Evolutionary conservation across 2,797 vertebrate genomes (phyloP).

Genomic region (Acipenser ruthenus): DNA sequence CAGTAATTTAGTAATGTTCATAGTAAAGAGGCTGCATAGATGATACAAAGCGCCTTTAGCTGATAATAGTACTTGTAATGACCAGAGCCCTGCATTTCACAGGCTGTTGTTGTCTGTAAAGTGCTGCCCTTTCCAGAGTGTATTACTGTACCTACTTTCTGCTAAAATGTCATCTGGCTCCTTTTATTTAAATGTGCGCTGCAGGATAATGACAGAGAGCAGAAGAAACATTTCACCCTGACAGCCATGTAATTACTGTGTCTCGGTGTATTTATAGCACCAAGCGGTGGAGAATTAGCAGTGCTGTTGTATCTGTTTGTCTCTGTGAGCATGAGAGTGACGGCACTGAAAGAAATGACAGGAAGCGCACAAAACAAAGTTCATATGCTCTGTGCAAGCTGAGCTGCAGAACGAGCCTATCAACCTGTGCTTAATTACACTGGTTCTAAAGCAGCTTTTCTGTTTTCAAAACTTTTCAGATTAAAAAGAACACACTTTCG

Average conservation of each 20-base stretch:
- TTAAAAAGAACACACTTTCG: too few relatives aligned
- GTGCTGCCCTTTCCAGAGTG: slow-evolving; percentile 17
- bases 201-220: slow-evolving; percentile 33
- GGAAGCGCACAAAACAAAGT: too few relatives aligned
- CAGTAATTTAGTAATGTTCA: too few relatives aligned
- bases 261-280: slow-evolving; percentile 50
- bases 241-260: slow-evolving; percentile 48
- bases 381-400: too few relatives aligned
- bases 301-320: slow-evolving; percentile 18
- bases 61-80: too few relatives aligned
- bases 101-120: slow-evolving; percentile 11
- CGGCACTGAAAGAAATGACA: background rate
- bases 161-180: slow-evolving; percentile 15
- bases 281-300: slow-evolving; percentile 8
- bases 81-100: too few relatives aligned
- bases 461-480: too few relatives aligned
- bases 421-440: too few relatives aligned
- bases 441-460: too few relatives aligned
- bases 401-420: too few relatives aligned
- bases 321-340: slow-evolving; percentile 21
- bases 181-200: slow-evolving; percentile 31
- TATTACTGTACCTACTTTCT: slow-evolving; percentile 7
- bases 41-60: too few relatives aligned
- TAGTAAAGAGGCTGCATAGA: too few relatives aligned
- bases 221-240: slow-evolving; percentile 39